Evolutionary conservation across 92 coral and sea anemone species (phyloP).

Genomic region (Porites evermanni): DNA sequence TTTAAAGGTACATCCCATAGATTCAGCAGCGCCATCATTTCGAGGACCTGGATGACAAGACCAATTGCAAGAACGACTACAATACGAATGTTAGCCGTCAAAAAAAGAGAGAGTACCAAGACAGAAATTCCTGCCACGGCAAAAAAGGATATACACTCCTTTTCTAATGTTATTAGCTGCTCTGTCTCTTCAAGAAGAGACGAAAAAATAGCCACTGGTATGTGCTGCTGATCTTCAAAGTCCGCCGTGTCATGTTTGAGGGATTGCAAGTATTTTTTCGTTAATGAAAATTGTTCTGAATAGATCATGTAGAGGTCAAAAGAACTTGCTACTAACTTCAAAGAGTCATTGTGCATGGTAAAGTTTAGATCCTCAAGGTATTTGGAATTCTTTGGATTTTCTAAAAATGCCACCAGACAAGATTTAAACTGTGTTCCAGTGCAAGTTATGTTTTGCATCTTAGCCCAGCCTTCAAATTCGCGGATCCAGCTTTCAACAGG

Average conservation of each 20-base stretch:
- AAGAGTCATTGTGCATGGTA: background rate
- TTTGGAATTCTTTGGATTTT: background rate
- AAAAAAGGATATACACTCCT: constrained; percentile 15
- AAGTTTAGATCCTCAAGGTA: constrained; percentile 31
- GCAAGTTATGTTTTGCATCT: constrained; percentile 8
- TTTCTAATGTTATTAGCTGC: constrained; percentile 11
- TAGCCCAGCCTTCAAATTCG: constrained; percentile 13
- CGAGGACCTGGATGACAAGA: constrained; percentile 55
- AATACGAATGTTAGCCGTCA: constrained; percentile 41
- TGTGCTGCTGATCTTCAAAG: constrained; percentile 10
- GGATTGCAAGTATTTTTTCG: background rate
- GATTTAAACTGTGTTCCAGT: constrained; percentile 6
- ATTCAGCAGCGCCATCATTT: constrained; percentile 48
- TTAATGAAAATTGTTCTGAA: background rate
- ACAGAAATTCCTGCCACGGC: constrained; percentile 27
- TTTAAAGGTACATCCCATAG: constrained; percentile 54
- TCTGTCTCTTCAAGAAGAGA: constrained; percentile 24
- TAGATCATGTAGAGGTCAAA: constrained; percentile 17
- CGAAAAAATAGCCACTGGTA: constrained; percentile 7
- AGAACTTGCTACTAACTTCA: constrained; percentile 23
- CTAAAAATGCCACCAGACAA: constrained; percentile 22
- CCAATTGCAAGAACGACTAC: constrained; percentile 39
- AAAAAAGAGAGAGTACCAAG: constrained; percentile 21
- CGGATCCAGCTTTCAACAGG: constrained; percentile 35
- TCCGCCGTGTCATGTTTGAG: constrained; percentile 3